Evolutionary conservation across 2,888 invertebrate genomes (phyloP).

Genomic region (Monochamus alternatus): DNA sequence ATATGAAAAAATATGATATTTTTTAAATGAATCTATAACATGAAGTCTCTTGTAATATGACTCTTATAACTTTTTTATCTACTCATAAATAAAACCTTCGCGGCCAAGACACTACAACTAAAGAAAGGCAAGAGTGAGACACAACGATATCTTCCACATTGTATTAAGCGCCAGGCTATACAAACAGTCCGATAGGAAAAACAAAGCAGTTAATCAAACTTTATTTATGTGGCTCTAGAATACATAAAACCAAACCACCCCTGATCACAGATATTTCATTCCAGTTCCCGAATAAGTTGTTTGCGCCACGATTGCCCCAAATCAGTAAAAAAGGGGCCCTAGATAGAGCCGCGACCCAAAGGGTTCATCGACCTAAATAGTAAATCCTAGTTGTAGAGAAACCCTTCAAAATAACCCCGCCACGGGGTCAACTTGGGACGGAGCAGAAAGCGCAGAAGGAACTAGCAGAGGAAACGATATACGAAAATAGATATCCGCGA

Average conservation of each 20-base stretch:
- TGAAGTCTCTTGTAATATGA: no score
- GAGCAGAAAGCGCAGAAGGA: slow-evolving; percentile 36
- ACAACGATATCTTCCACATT: no score
- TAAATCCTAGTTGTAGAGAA: slow-evolving; percentile 35
- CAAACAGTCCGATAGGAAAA: slow-evolving; percentile 1
- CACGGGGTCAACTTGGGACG: slow-evolving; percentile 26
- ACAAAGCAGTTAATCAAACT: slow-evolving; percentile 2
- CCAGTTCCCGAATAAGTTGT: slow-evolving; percentile 14
- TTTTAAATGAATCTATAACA: no score
- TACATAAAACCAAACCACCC: background rate
- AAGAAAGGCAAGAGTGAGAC: no score
- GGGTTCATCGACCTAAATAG: slow-evolving; percentile 54
- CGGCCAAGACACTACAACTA: no score
- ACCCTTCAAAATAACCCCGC: slow-evolving; percentile 37
- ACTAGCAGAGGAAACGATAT: slow-evolving; percentile 53
- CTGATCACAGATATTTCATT: background rate
- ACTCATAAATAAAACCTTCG: no score
- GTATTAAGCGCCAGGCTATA: background rate
- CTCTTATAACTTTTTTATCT: no score
- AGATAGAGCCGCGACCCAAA: slow-evolving; percentile 26
- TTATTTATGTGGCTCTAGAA: background rate
- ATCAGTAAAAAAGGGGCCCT: slow-evolving; percentile 20
- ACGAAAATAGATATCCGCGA: slow-evolving; percentile 51
- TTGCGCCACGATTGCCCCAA: slow-evolving; percentile 21
- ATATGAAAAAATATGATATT: no score